Evolutionary conservation across 2,797 vertebrate genomes (phyloP).

Genomic region (Pangasius macronema): DNA sequence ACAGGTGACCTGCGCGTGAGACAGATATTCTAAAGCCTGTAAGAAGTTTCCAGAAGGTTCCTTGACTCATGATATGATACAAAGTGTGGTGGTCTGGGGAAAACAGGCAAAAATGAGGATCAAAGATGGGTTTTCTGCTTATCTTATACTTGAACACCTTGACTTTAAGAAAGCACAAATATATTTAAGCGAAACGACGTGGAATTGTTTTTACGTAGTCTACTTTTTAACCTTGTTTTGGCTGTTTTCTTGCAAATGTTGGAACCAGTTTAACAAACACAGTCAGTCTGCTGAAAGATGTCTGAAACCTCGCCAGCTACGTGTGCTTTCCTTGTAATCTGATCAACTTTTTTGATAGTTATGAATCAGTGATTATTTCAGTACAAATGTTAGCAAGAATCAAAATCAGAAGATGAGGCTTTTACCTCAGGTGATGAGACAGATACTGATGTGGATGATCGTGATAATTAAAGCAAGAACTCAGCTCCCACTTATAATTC

Average conservation of each 20-base stretch:
- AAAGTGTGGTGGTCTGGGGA: not conserved
- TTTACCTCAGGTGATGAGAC: not conserved
- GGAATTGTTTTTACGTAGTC: not conserved
- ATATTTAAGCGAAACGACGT: not conserved
- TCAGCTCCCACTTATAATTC: not conserved
- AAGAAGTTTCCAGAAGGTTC: not conserved
- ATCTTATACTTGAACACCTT: not conserved
- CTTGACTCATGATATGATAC: not conserved
- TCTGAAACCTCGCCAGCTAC: not conserved
- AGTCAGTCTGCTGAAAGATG: not conserved
- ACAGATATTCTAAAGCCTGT: not conserved
- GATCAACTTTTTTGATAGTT: not conserved
- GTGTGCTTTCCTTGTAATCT: not conserved
- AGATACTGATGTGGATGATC: too few species aligned
- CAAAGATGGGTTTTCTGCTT: not conserved
- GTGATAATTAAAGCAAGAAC: not conserved
- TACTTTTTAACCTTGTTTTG: not conserved
- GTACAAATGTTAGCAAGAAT: not conserved
- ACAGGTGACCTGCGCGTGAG: constrained; percentile 49
- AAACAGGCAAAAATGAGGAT: not conserved
- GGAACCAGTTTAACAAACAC: not conserved
- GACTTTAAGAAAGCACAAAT: not conserved
- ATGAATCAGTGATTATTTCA: not conserved
- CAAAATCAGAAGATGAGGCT: not conserved
- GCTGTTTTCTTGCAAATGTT: not conserved